Conservation (phyloP, 2,888 invertebrate species). For the Ophion costatus region DNA sequence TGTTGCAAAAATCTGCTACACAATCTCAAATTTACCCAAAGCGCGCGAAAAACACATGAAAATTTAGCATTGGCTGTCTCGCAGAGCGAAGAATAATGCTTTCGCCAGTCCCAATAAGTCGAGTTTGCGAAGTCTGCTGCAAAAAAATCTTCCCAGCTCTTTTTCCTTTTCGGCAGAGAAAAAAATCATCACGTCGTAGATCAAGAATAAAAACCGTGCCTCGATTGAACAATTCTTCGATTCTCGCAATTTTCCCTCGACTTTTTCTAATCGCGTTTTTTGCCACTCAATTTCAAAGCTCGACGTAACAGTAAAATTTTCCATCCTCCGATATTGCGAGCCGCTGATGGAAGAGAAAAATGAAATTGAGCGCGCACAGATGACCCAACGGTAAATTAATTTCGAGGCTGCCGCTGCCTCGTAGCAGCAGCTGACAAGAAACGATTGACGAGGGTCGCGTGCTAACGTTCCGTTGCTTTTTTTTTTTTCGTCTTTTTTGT, state of each 20-base stretch:
- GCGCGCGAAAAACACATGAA: constrained; percentile 11
- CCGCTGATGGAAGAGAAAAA: not conserved
- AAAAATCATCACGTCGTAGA: not conserved
- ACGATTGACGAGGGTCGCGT: not conserved
- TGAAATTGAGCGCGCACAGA: not conserved
- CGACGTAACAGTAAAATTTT: not conserved
- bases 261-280: not conserved
- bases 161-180: not conserved
- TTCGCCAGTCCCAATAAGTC: no score
- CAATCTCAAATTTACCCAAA: constrained; percentile 19
- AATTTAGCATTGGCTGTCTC: constrained; percentile 3
- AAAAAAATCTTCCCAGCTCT: not conserved
- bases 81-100: constrained; percentile 18
- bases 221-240: not conserved
- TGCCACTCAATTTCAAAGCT: not conserved
- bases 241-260: not conserved
- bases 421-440: constrained; percentile 4
- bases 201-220: no score
- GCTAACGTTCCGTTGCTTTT: constrained; percentile 35
- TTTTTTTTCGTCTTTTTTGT: constrained; percentile 56
- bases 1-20: constrained; percentile 3
- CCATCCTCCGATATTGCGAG: not conserved
- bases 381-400: not conserved
- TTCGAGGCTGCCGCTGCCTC: not conserved
- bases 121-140: not conserved